These are phyloP conservation scores for Sternarchorhynchus goeldii DNA, from an alignment of 2,797 vertebrate genomes.

Conservation along the genomic window DNA sequence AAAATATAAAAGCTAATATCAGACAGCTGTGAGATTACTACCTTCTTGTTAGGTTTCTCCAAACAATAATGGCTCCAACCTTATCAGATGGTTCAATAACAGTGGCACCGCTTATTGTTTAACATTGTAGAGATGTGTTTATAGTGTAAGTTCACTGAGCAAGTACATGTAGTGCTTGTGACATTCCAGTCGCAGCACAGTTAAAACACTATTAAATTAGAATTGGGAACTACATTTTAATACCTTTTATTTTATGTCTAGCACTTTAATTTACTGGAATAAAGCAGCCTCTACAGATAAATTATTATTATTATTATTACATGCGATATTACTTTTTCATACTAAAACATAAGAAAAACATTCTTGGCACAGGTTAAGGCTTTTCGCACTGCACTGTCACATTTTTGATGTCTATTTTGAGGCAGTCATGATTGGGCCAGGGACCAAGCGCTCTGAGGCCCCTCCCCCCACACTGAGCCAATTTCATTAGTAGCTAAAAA, in stretches of 20 bases:
- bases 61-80: no score
- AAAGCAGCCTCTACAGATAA: constrained; percentile 6
- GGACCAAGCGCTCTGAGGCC: neutral
- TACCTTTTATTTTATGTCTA: neutral
- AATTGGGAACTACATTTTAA: neutral
- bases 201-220: no score
- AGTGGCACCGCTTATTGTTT: no score
- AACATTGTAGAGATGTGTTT: no score
- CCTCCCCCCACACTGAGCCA: constrained; percentile 2
- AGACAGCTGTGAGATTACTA: no score
- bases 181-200: no score
- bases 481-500: constrained; percentile 16
- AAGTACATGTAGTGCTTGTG: no score
- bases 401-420: constrained; percentile 15
- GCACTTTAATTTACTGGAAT: constrained; percentile 5
- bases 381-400: constrained; percentile 24
- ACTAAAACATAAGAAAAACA: constrained; percentile 4
- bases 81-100: no score
- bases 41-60: no score
- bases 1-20: no score
- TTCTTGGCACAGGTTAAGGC: constrained; percentile 18
- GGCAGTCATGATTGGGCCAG: constrained; percentile 8
- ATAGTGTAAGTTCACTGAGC: no score
- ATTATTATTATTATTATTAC: constrained; percentile 2
- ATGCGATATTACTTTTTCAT: neutral